Base-by-base conservation (phyloP, 2,797 vertebrate genomes). In the Staurois parvus region DNA sequence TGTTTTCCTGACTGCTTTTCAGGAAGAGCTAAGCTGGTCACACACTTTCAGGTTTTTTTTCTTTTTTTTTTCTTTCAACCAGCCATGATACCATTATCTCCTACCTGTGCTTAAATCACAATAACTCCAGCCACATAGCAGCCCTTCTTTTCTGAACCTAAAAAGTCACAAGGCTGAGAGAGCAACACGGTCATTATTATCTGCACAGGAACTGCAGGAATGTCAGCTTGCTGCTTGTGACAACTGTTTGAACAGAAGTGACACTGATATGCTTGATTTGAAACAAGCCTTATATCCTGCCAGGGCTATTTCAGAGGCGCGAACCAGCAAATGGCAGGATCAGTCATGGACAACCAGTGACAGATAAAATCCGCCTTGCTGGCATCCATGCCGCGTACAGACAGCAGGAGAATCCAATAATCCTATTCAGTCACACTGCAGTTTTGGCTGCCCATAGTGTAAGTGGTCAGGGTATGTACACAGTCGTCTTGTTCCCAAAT, bases 181-280 rank as follows among this genome's bases (percentile, higher is more conserved):
- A 64, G 56, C 13, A 21, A 15, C 17, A 13, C 13, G 11, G 42
- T 45, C 11, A 12, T 24, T 4, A 59, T 26, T 21, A 59, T 26
- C 17, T 64, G 56, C 75, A 30, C 72, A 73, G 48, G 37, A 37
- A 67, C 77, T 37, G 62, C 6, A 30, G 76, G 76, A 75, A 85
- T 66, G 56, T 40, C 45, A 32, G 37, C 32, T 56, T n/a, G 81
- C 81, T 83, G 74, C 32, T 13, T 2, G 32, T 8, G 4, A 76
- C 72, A 76, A 74, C 52, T 48, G 48, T 26, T 40, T 68, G 21
- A 28, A 48, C 37, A 68, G 21, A 29, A 52, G 70, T 2, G 24
- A 74, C 78, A 75, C 59, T 2, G 84, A 81, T 81, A 76, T 12
- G 62, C 42, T 64, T 69, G 24, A 67, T 56, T 7, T 45, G 40